phyloP scores from a whole-genome alignment of 2,797 vertebrate genomes.

The Lithobates pipiens region DNA sequence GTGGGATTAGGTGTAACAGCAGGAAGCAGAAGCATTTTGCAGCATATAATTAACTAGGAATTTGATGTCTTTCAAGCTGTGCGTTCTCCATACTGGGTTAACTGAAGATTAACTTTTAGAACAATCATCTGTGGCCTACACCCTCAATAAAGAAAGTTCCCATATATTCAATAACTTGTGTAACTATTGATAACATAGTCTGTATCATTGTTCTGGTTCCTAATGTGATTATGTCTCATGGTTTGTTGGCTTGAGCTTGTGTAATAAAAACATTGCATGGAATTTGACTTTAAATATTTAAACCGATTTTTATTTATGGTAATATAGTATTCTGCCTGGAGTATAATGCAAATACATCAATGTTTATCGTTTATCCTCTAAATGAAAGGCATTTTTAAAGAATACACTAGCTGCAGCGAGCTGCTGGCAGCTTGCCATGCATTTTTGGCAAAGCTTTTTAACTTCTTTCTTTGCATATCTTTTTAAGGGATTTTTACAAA shows the following conservation, averaged over 20 bases:
- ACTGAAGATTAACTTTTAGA: constrained; percentile 84
- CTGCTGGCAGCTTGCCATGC: constrained; percentile 15
- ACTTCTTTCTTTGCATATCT: neutral
- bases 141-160: constrained; percentile 72
- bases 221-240: constrained; percentile 59
- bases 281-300: neutral
- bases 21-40: constrained; percentile 79
- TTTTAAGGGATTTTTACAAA: no score
- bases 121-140: constrained; percentile 73
- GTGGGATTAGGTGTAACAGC: constrained; percentile 80
- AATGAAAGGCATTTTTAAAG: constrained; percentile 19
- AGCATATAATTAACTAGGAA: constrained; percentile 86
- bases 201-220: constrained; percentile 69
- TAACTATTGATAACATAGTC: constrained; percentile 68
- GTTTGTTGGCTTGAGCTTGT: constrained; percentile 14
- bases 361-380: constrained; percentile 16
- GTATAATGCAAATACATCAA: neutral
- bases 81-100: constrained; percentile 80
- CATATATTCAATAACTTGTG: constrained; percentile 71
- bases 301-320: neutral
- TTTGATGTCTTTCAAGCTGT: constrained; percentile 74
- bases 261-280: neutral
- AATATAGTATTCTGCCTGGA: constrained; percentile 5
- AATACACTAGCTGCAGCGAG: neutral
- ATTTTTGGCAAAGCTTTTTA: constrained; percentile 24